A percentile compares a stretch with the other conserved stretches of the same genome.
phyloP scores from a whole-genome alignment of 2,888 invertebrate species.

The Lasioglossum leucozonium region DNA sequence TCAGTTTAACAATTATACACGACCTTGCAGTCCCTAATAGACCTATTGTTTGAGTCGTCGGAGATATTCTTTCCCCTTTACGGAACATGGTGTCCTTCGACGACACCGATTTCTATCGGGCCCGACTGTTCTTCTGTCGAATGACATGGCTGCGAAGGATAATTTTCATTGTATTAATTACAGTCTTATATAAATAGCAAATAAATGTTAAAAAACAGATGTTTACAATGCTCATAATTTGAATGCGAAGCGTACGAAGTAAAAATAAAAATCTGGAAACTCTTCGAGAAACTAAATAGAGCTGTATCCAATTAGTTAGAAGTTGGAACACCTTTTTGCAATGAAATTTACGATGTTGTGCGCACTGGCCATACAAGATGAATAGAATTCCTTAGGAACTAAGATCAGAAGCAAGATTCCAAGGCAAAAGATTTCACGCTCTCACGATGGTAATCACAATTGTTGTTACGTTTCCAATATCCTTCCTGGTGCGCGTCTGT shows the following conservation, averaged over 20 bases:
- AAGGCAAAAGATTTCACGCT: background rate
- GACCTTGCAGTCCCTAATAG: conserved; percentile 47
- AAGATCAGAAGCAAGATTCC: conserved; percentile 10
- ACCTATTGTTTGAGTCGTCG: conserved; percentile 50
- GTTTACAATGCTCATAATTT: background rate
- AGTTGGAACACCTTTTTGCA: background rate
- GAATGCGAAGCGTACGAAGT: background rate
- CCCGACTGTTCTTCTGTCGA: conserved; percentile 3
- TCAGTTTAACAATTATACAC: conserved; percentile 33
- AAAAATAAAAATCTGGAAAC: background rate
- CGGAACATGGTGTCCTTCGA: conserved; percentile 44
- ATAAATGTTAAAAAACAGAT: too few relatives aligned
- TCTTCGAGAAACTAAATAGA: background rate
- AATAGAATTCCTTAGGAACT: conserved; percentile 17
- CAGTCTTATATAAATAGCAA: background rate
- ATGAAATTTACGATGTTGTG: background rate
- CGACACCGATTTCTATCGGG: conserved; percentile 45
- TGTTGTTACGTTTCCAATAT: conserved; percentile 18
- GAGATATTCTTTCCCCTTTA: conserved; percentile 49
- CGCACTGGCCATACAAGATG: background rate
- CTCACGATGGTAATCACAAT: conserved; percentile 45
- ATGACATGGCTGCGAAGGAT: background rate
- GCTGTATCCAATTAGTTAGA: background rate
- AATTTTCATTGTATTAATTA: background rate
- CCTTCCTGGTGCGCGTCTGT: conserved; percentile 44